Conservation (phyloP, 2,797 vertebrate genomes). For the Saxicola maurus region DNA sequence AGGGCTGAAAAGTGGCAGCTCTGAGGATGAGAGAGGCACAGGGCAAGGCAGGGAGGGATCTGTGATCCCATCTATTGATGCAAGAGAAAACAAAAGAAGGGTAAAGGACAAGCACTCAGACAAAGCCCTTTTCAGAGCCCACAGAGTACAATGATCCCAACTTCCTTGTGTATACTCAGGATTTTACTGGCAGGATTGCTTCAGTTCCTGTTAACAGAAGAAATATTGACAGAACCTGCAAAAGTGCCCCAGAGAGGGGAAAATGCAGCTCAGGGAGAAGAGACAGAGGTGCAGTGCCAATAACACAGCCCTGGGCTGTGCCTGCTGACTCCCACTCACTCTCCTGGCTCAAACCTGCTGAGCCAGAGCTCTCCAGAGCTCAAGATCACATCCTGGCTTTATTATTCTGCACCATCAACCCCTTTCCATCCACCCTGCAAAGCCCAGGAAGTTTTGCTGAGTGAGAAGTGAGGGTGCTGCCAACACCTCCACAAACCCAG, state of each 20-base stretch:
- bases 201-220: neutral
- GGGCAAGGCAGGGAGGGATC: neutral
- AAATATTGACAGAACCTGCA: neutral
- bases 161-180: neutral
- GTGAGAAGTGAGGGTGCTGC: accelerated
- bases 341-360: no score
- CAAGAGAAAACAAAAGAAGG: neutral
- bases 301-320: neutral
- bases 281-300: neutral
- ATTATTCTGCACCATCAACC: neutral
- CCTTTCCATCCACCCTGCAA: neutral
- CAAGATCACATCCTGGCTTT: neutral
- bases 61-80: neutral
- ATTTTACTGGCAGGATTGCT: neutral
- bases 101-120: neutral
- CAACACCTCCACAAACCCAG: neutral
- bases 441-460: neutral
- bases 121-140: neutral
- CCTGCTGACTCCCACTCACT: neutral
- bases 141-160: neutral
- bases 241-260: neutral
- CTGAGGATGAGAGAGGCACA: neutral
- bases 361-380: neutral
- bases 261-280: neutral
- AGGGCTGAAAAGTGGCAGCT: neutral